Evolutionary conservation across 2,113 vertebrate genomes (phyloP), one percentile per base, ranked within the genome.

Genomic region (Gavia stellata): DNA sequence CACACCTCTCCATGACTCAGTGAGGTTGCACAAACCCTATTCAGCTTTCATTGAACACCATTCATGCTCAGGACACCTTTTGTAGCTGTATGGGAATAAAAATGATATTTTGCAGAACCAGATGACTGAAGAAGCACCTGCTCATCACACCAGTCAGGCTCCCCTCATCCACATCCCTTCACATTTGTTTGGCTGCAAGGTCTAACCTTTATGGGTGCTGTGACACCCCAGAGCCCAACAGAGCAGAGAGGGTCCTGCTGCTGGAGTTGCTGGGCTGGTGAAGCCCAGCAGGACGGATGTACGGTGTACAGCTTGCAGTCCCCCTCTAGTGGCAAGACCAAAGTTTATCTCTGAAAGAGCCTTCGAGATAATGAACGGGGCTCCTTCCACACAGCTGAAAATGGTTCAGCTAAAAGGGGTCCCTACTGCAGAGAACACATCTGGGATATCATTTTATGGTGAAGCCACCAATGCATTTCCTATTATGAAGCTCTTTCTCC

Each of bases 271-370:
- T 58, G 50, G 40, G 56, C 63, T 62, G 47, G 72, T 6, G n/a
- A 66, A 55, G 47, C 29, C 59, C 47, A 17, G 47, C 21, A 56
- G 42, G 26, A 53, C 0, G 18, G 62, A 33, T 4, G 10, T 2
- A 49, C 2, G 0, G 53, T 58, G 31, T 4, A 38, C 0, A 20
- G 92, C 4, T 1, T 74, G 53, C 78, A 90, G 74, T 70, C 94
- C 77, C 92, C 96, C 86, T 95, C 96, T 96, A 95, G 91, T 77
- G 95, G 96, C 50, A 80, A 65, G 40, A 74, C 23, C 36, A 17
- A 92, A 65, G n/a, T 40, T 74, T 25, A 33, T 11, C 14, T 26
- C 24, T 7, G 2, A 61, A 55, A 62, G 8, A 66, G 40, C 36
- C 53, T 74, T n/a, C 0, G 1, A 65, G 45, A 36, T 25, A 17